phyloP scores from a whole-genome alignment of 1,140 invertebrate species.

The Drosophila malerkotliana region DNA sequence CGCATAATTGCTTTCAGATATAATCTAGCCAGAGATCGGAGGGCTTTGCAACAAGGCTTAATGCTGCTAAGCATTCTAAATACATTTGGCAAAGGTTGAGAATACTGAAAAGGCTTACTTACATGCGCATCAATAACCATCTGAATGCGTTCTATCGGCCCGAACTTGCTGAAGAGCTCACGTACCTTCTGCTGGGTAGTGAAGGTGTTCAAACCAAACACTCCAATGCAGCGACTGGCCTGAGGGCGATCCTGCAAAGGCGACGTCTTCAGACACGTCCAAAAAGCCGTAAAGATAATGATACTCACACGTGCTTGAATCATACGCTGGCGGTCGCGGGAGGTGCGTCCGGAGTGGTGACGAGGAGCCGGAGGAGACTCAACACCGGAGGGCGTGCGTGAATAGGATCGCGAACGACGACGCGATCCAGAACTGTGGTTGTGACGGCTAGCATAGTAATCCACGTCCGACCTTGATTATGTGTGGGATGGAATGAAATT shows the following conservation, averaged over 20 bases:
- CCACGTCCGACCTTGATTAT: conserved; percentile 63
- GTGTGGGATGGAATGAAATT: conserved; percentile 61
- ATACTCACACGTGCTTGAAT: conserved; percentile 53
- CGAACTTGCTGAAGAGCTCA: conserved; percentile 96
- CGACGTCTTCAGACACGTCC: not conserved
- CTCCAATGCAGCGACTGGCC: conserved; percentile 94
- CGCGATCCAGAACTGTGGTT: conserved; percentile 24
- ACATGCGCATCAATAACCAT: conserved; percentile 98
- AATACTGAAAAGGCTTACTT: conserved; percentile 51
- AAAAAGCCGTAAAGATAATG: not conserved
- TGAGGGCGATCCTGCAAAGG: conserved; percentile 90
- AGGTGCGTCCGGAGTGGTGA: conserved; percentile 27
- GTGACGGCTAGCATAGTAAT: conserved; percentile 38
- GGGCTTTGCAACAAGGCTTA: conserved; percentile 11
- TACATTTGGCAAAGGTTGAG: not conserved
- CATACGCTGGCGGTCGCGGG: conserved; percentile 50
- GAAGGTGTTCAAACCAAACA: conserved; percentile 96
- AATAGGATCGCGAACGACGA: conserved; percentile 39
- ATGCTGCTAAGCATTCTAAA: not conserved
- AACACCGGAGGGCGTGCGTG: conserved; percentile 25
- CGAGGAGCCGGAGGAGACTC: conserved; percentile 22
- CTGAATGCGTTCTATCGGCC: conserved; percentile 96
- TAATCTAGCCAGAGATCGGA: conserved; percentile 51
- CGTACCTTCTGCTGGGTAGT: conserved; percentile 97
- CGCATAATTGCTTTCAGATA: conserved; percentile 61